These are phyloP conservation scores for Hyppa rectilinea DNA, from an alignment of 2,888 invertebrate species.

Conservation along the genomic window DNA sequence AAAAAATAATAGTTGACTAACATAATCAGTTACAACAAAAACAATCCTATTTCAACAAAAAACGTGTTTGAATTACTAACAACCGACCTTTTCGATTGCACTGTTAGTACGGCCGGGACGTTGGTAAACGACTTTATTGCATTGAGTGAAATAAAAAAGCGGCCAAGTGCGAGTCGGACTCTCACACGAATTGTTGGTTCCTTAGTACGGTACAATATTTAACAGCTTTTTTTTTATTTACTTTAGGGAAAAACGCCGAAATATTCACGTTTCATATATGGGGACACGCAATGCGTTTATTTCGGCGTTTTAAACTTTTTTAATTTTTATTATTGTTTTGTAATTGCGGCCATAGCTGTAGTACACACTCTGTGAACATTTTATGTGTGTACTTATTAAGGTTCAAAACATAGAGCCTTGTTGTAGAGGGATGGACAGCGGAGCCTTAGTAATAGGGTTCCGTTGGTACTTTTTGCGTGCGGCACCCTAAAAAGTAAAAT, in stretches of 20 bases:
- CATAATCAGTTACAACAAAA: slow-evolving; percentile 49
- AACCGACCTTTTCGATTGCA: slow-evolving; percentile 68
- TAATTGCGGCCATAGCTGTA: too few species aligned
- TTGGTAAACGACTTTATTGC: slow-evolving; percentile 72
- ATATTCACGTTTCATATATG: not conserved
- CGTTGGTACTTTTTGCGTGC: not conserved
- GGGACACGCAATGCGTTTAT: too few species aligned
- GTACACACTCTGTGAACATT: not conserved
- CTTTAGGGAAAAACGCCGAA: not conserved
- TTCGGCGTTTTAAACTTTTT: not conserved
- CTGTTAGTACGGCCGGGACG: slow-evolving; percentile 70
- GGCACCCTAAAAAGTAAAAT: slow-evolving; percentile 60
- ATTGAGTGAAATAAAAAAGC: slow-evolving; percentile 64
- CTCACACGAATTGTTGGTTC: not conserved
- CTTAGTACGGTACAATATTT: not conserved
- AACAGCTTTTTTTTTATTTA: not conserved
- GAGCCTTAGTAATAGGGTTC: not conserved
- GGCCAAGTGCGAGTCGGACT: not conserved
- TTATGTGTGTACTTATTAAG: not conserved
- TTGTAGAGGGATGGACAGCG: not conserved
- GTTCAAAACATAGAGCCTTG: not conserved
- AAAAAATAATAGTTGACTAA: slow-evolving; percentile 35
- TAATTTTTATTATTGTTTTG: not conserved
- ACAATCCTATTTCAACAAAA: slow-evolving; percentile 48
- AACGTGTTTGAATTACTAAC: slow-evolving; percentile 57